Conservation (phyloP, 2,797 vertebrate species). For the Esox masquinongy region DNA sequence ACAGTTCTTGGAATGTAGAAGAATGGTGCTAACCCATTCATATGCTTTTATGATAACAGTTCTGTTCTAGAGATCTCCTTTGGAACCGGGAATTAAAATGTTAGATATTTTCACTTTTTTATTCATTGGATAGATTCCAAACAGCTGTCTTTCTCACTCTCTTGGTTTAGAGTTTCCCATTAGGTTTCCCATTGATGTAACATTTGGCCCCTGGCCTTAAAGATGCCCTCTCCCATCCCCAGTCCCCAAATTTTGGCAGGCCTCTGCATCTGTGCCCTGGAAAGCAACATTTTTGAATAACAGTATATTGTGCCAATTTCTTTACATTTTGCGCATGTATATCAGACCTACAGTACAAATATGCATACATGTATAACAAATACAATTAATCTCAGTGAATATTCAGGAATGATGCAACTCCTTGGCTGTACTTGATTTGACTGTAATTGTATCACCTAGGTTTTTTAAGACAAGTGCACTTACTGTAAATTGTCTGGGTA, state of each 20-base stretch:
- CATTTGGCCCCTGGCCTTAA: neutral
- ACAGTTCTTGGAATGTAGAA: too few relatives aligned
- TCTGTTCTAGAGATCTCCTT: too few relatives aligned
- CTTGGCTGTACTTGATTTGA: neutral
- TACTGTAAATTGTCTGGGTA: too few relatives aligned
- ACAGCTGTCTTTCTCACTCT: neutral
- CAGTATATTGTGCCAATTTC: neutral
- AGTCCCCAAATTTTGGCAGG: neutral
- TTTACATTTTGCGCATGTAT: neutral
- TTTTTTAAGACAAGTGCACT: too few relatives aligned
- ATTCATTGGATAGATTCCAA: neutral
- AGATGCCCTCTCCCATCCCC: neutral
- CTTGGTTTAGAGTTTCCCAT: neutral
- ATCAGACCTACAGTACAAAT: neutral
- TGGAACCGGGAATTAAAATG: too few relatives aligned
- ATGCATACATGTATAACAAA: too few relatives aligned
- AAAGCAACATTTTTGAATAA: neutral
- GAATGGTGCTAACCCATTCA: too few relatives aligned
- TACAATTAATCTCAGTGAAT: too few relatives aligned
- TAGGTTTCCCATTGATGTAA: neutral
- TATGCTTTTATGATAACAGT: too few relatives aligned
- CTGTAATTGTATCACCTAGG: neutral
- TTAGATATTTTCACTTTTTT: too few relatives aligned
- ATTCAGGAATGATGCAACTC: too few relatives aligned
- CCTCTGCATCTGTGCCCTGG: neutral